A percentile compares a stretch with the other conserved stretches of the same genome.
Evolutionary conservation across 2,797 vertebrate species (phyloP).

Genomic region (Botia kubotai): DNA sequence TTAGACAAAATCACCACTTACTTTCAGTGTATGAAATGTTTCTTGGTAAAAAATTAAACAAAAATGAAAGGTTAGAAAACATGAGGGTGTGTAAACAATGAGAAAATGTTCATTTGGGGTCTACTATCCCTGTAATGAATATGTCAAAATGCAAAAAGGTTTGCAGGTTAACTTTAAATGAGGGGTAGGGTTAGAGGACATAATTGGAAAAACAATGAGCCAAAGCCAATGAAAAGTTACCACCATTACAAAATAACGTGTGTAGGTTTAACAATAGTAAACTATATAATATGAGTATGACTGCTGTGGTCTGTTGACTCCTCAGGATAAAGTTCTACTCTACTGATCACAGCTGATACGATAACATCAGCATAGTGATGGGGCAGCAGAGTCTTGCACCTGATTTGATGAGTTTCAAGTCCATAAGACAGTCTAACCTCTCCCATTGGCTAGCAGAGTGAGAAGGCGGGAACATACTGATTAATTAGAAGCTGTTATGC

Average conservation of each 20-base stretch:
- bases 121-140: not conserved
- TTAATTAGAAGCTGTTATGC: slow-evolving; percentile 30
- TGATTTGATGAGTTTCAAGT: slow-evolving; percentile 15
- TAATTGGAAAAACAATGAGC: not conserved
- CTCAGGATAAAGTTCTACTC: slow-evolving; percentile 31
- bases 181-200: no score
- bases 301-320: slow-evolving; percentile 30
- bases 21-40: no score
- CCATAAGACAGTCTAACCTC: not conserved
- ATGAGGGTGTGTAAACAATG: not conserved
- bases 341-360: slow-evolving; percentile 52
- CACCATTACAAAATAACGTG: not conserved
- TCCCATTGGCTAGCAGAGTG: not conserved
- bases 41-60: no score
- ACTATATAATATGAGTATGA: slow-evolving; percentile 11
- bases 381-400: slow-evolving; percentile 6
- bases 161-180: no score
- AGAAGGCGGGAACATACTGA: slow-evolving; percentile 10
- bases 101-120: not conserved
- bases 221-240: not conserved
- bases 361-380: slow-evolving; percentile 30
- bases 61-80: no score
- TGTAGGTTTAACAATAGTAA: slow-evolving; percentile 6
- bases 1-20: no score
- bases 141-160: no score